Conservation (phyloP, 2,797 vertebrate genomes). For the Lithobates sylvaticus region DNA sequence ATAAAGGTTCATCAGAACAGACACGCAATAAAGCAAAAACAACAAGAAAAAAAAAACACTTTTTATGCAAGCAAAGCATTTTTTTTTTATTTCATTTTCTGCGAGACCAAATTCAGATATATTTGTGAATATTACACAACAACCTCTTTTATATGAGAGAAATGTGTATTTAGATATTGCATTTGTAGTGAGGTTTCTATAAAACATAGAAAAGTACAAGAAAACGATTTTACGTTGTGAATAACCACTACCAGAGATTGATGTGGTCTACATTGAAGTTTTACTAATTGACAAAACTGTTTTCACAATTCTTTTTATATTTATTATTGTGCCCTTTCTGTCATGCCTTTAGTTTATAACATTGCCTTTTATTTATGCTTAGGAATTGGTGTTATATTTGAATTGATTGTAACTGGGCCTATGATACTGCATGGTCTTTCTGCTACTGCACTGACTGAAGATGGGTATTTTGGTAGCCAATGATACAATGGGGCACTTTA, state of each 20-base stretch:
- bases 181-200: not conserved
- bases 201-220: too few relatives aligned
- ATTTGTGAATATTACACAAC: too few relatives aligned
- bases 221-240: too few relatives aligned
- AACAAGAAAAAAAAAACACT: too few relatives aligned
- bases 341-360: not conserved
- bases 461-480: constrained; percentile 64
- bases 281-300: not conserved
- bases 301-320: not conserved
- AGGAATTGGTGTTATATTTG: not conserved
- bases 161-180: not conserved
- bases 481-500: constrained; percentile 69
- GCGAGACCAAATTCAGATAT: too few relatives aligned
- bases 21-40: too few relatives aligned
- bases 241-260: too few relatives aligned
- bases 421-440: constrained; percentile 61
- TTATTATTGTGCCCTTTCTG: not conserved
- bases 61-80: too few relatives aligned
- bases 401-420: constrained; percentile 1
- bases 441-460: constrained; percentile 67
- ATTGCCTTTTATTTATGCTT: not conserved
- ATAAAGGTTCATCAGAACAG: too few relatives aligned
- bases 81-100: too few relatives aligned
- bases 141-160: constrained; percentile 1
- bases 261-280: not conserved